A percentile compares a stretch with the other conserved stretches of the same genome.
Conservation (phyloP, 1,140 invertebrate species). For the Leptopilina boulardi region DNA sequence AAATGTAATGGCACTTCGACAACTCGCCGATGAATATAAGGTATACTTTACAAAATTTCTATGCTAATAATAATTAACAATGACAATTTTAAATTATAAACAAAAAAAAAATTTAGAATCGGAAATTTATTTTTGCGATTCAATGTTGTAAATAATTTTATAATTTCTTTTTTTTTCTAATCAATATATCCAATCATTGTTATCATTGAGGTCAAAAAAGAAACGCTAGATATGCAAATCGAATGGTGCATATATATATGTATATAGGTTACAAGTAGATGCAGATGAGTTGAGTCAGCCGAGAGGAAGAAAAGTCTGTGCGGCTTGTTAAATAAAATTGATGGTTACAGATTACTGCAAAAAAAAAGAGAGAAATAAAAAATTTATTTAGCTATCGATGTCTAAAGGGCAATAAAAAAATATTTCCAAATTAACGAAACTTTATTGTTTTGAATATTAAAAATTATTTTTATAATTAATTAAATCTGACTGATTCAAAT, state of each 20-base stretch:
- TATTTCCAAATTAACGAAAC: too few relatives aligned
- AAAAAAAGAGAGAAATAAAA: too few relatives aligned
- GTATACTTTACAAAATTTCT: conserved; percentile 73
- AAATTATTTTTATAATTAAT: too few relatives aligned
- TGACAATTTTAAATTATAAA: background rate
- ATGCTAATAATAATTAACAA: too few relatives aligned
- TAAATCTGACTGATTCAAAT: too few relatives aligned
- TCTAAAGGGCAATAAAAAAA: too few relatives aligned
- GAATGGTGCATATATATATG: background rate
- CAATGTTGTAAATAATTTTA: background rate
- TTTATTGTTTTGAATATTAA: too few relatives aligned
- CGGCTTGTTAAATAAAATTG: conserved; percentile 14
- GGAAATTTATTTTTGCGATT: background rate
- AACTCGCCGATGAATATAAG: conserved; percentile 94
- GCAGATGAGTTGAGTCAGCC: conserved; percentile 8
- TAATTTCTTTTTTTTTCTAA: background rate
- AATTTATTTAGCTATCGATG: too few relatives aligned
- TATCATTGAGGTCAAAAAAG: background rate
- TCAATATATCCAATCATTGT: conserved; percentile 5
- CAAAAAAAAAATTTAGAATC: background rate
- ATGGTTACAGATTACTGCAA: background rate
- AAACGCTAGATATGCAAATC: background rate
- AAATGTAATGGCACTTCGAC: conserved; percentile 88
- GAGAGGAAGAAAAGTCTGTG: background rate
- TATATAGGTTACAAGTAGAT: conserved; percentile 5